Percentiles rank a stretch among this genome's conserved stretches.
These are phyloP conservation scores for Ictidomys tridecemlineatus DNA, from an alignment of 2,113 vertebrate genomes.

Conservation along the genomic window DNA sequence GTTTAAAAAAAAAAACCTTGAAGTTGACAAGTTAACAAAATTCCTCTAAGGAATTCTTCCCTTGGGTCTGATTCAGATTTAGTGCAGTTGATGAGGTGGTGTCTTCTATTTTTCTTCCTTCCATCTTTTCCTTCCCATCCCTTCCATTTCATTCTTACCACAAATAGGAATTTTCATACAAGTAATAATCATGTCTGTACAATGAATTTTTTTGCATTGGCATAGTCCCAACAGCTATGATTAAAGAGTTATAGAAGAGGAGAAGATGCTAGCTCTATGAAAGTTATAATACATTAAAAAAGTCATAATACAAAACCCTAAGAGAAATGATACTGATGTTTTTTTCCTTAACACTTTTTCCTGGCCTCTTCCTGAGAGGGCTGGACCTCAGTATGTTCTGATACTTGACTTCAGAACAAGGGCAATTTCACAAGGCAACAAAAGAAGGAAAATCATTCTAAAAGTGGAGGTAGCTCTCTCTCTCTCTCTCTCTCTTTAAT, in stretches of 20 bases:
- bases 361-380: not conserved
- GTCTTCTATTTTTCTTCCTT: not conserved
- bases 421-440: not conserved
- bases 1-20: not conserved
- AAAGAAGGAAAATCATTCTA: conserved; percentile 2
- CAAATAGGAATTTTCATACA: not conserved
- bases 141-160: not conserved
- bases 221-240: not conserved
- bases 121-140: not conserved
- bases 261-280: not conserved
- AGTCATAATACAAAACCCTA: not conserved
- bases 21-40: not conserved
- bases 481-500: no score
- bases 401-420: not conserved
- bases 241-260: not conserved
- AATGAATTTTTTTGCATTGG: not conserved
- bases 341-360: not conserved
- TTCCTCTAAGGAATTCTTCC: not conserved
- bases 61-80: not conserved
- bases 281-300: not conserved
- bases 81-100: not conserved
- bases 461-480: not conserved
- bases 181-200: not conserved
- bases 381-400: not conserved
- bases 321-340: not conserved